Conservation (phyloP, 2,888 invertebrate genomes). For the Dorcus parallelipipedus region DNA sequence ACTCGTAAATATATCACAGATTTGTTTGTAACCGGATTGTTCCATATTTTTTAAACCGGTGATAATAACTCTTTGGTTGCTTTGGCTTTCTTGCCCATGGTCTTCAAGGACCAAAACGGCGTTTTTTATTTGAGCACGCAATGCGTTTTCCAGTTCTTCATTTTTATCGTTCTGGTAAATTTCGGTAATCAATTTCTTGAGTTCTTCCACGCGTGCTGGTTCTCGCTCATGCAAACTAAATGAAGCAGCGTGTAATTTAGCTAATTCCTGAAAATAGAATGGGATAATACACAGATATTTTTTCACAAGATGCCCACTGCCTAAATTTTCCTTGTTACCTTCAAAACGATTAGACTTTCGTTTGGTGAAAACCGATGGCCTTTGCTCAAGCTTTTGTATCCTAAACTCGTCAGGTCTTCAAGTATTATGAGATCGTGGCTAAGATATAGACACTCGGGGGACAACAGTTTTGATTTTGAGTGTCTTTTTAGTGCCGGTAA, state of each 20-base stretch:
- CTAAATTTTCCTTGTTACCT: constrained; percentile 5
- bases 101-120: constrained; percentile 9
- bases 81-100: background rate
- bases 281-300: background rate
- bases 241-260: constrained; percentile 28
- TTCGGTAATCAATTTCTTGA: background rate
- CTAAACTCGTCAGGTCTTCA: constrained; percentile 21
- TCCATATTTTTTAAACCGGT: constrained; percentile 1
- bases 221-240: constrained; percentile 20
- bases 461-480: constrained; percentile 14
- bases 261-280: constrained; percentile 16
- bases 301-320: background rate
- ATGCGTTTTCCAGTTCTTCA: background rate
- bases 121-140: background rate
- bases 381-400: constrained; percentile 15
- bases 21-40: background rate
- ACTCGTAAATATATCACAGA: constrained; percentile 1
- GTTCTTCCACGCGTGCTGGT: background rate
- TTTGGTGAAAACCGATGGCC: constrained; percentile 13
- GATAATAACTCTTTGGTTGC: background rate
- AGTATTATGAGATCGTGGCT: constrained; percentile 19
- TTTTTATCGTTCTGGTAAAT: background rate
- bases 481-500: constrained; percentile 21
- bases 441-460: constrained; percentile 22
- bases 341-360: constrained; percentile 16